A percentile compares a stretch with the other conserved stretches of the same genome.
phyloP scores from a whole-genome alignment of 2,797 vertebrate species.

The Ceyx erithaca region DNA sequence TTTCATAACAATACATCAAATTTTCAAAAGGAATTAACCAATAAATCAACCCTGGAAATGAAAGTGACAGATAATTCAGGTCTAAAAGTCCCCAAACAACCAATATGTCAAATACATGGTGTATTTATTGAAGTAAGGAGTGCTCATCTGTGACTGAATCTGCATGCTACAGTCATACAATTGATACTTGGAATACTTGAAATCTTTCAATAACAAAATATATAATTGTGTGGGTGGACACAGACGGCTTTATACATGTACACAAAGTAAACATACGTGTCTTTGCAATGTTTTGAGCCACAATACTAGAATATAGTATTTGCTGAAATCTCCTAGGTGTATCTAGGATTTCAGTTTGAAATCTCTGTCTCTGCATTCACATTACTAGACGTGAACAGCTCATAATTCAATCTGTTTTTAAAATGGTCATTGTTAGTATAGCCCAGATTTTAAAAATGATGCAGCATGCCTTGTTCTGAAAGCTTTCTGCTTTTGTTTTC shows the following conservation, averaged over 20 bases:
- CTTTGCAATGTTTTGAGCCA: neutral
- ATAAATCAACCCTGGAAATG: conserved; percentile 75
- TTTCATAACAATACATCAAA: conserved; percentile 65
- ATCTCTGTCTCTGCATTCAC: neutral
- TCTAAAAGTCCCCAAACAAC: conserved; percentile 70
- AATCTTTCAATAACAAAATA: neutral
- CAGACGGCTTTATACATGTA: neutral
- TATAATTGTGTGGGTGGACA: neutral
- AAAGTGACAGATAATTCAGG: conserved; percentile 76
- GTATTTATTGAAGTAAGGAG: conserved; percentile 67
- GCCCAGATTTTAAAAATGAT: neutral
- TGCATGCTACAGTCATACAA: neutral
- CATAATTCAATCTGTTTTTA: neutral
- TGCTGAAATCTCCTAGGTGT: neutral
- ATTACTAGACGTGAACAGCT: neutral
- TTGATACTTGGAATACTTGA: neutral
- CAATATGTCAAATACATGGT: conserved; percentile 49
- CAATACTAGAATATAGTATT: rapidly evolving
- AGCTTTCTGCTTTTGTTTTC: conserved; percentile 35
- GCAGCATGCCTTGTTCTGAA: neutral
- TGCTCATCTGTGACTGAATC: neutral
- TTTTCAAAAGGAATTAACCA: conserved; percentile 72
- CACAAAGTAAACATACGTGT: neutral
- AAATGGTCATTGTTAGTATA: neutral
- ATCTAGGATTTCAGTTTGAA: neutral